phyloP scores from a whole-genome alignment of 2,888 invertebrate genomes.

The Drosophila merina region DNA sequence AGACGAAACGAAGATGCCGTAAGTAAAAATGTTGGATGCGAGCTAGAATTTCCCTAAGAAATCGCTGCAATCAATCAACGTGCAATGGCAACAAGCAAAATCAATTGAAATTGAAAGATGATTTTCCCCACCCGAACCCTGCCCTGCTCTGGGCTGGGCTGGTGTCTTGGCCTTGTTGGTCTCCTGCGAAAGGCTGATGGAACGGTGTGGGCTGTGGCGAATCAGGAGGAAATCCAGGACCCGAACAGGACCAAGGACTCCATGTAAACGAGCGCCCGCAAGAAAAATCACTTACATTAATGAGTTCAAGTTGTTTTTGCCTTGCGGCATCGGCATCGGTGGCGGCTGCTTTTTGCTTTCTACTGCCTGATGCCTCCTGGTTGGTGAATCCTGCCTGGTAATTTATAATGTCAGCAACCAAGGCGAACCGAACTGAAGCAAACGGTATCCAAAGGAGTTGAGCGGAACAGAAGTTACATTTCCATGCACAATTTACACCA shows the following conservation, averaged over 20 bases:
- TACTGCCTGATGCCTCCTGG: constrained; percentile 30
- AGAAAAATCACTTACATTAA: constrained; percentile 79
- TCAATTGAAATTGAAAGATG: constrained; percentile 80
- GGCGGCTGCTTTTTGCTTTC: constrained; percentile 48
- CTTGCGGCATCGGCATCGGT: constrained; percentile 53
- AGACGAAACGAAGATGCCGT: constrained; percentile 41
- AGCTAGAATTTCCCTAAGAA: constrained; percentile 68
- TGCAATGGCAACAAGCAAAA: constrained; percentile 76
- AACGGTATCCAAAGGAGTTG: constrained; percentile 19
- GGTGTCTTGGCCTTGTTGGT: neutral
- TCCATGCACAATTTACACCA: constrained; percentile 79
- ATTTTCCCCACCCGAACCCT: constrained; percentile 48
- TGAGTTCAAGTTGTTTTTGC: constrained; percentile 77
- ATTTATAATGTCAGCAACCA: constrained; percentile 79
- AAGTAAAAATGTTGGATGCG: constrained; percentile 41
- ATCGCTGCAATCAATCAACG: constrained; percentile 75
- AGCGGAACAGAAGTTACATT: constrained; percentile 74
- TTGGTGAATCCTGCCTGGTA: constrained; percentile 57
- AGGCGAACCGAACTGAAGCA: constrained; percentile 25
- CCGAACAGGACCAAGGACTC: constrained; percentile 2
- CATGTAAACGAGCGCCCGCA: constrained; percentile 59
- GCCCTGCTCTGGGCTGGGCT: constrained; percentile 14
- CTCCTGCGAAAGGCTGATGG: neutral
- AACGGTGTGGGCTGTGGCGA: neutral
- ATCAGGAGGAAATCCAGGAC: constrained; percentile 1